Conservation (phyloP, 2,113 vertebrate genomes). For the Brachionichthys hirsutus region DNA sequence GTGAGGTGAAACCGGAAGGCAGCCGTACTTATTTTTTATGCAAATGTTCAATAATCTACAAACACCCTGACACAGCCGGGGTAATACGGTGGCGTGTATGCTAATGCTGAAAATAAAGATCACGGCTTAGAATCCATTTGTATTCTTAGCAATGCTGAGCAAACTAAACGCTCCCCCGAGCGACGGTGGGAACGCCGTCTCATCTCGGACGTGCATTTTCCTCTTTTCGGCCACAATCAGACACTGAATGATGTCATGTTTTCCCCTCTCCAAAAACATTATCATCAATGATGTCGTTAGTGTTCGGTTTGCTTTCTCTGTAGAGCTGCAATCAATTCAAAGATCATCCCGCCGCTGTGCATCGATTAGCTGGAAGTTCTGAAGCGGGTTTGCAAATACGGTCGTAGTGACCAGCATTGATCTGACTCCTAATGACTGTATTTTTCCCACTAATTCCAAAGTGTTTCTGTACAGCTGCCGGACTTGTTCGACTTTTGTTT, state of each 20-base stretch:
- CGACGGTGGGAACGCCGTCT: slow-evolving; percentile 27
- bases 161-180: slow-evolving; percentile 38
- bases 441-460: no score
- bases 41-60: slow-evolving; percentile 54
- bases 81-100: slow-evolving; percentile 34
- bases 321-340: slow-evolving; percentile 7
- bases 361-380: no score
- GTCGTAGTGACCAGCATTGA: no score
- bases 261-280: not conserved
- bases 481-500: no score
- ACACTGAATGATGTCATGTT: slow-evolving; percentile 5
- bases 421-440: no score
- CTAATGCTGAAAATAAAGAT: slow-evolving; percentile 39
- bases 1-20: slow-evolving; percentile 22
- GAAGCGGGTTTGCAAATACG: no score
- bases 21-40: slow-evolving; percentile 58
- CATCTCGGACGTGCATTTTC: slow-evolving; percentile 9
- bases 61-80: slow-evolving; percentile 40
- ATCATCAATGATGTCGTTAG: not conserved
- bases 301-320: slow-evolving; percentile 18
- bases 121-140: slow-evolving; percentile 37
- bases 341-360: slow-evolving; percentile 34
- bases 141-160: slow-evolving; percentile 39
- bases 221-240: not conserved
- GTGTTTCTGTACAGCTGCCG: no score